These are phyloP conservation scores for Corythucha ciliata DNA, from an alignment of 2,888 invertebrate genomes.

Conservation along the genomic window DNA sequence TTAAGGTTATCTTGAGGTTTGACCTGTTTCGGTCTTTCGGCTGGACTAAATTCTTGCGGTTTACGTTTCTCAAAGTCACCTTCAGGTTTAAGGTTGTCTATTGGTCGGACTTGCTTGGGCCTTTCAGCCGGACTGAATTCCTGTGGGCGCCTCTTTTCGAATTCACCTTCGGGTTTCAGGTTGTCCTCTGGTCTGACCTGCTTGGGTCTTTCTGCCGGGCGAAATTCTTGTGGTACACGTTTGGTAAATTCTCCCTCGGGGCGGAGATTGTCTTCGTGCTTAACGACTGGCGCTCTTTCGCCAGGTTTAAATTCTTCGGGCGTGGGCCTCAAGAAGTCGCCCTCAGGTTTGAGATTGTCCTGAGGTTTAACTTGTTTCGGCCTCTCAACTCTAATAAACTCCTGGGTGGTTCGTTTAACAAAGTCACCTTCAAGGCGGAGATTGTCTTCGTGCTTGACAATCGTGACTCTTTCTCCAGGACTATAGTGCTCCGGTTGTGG, in stretches of 20 bases:
- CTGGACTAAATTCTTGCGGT: slow-evolving; percentile 40
- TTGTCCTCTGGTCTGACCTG: slow-evolving; percentile 44
- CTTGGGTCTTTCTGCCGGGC: slow-evolving; percentile 44
- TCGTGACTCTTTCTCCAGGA: slow-evolving; percentile 43
- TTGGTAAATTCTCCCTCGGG: slow-evolving; percentile 43
- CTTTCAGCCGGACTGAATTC: slow-evolving; percentile 45
- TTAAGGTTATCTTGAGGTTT: slow-evolving; percentile 39
- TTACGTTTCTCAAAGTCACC: slow-evolving; percentile 36
- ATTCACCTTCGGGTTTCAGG: slow-evolving; percentile 49
- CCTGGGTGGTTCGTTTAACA: slow-evolving; percentile 41
- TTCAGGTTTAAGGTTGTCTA: slow-evolving; percentile 37
- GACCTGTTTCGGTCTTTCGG: slow-evolving; percentile 43
- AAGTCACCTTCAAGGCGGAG: slow-evolving; percentile 41
- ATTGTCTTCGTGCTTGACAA: slow-evolving; percentile 40
- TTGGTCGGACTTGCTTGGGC: slow-evolving; percentile 42
- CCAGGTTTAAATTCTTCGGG: slow-evolving; percentile 43
- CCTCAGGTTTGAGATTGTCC: slow-evolving; percentile 45
- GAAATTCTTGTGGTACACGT: slow-evolving; percentile 41
- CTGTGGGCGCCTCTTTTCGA: slow-evolving; percentile 39
- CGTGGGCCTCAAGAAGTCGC: slow-evolving; percentile 39
- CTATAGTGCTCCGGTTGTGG: slow-evolving; percentile 41
- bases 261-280: slow-evolving; percentile 37
- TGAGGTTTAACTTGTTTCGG: slow-evolving; percentile 41
- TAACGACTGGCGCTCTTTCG: slow-evolving; percentile 44
- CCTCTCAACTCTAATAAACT: slow-evolving; percentile 32